A percentile compares a stretch with the other conserved stretches of the same genome.
Conservation (phyloP, 2,113 vertebrate genomes). For the Cynoglossus semilaevis region DNA sequence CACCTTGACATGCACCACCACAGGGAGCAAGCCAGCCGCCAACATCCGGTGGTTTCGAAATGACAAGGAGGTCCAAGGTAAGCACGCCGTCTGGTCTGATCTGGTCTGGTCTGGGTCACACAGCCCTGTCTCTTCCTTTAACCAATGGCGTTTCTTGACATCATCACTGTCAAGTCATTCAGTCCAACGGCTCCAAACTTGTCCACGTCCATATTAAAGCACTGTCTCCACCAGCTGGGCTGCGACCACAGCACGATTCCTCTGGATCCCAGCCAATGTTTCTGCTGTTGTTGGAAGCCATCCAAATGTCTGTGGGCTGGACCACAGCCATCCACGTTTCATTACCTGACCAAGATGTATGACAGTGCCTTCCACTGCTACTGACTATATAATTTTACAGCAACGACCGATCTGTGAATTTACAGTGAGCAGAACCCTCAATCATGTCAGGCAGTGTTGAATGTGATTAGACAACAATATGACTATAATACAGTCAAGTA, state of each 20-base stretch:
- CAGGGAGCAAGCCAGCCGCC: conserved; percentile 95
- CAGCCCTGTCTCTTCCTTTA: conserved; percentile 21
- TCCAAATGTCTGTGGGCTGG: conserved; percentile 36
- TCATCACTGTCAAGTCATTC: conserved; percentile 38
- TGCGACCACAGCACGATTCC: conserved; percentile 9
- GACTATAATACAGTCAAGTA: too few species aligned
- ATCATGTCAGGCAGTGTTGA: too few species aligned
- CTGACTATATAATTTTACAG: neutral
- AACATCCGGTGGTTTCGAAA: conserved; percentile 96
- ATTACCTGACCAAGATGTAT: conserved; percentile 22
- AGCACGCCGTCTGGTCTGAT: conserved; percentile 21
- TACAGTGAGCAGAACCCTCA: too few species aligned
- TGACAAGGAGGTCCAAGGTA: conserved; percentile 97
- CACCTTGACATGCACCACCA: conserved; percentile 91
- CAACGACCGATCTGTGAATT: too few species aligned
- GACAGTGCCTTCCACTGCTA: neutral
- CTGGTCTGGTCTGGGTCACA: conserved; percentile 1
- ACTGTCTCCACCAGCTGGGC: conserved; percentile 17
- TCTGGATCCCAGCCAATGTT: conserved; percentile 35
- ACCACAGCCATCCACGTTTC: conserved; percentile 18
- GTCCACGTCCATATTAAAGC: conserved; percentile 34
- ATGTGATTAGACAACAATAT: too few species aligned
- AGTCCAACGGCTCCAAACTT: conserved; percentile 11
- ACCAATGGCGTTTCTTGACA: conserved; percentile 18
- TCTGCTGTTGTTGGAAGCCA: conserved; percentile 34